Base-by-base conservation (phyloP, 2,888 invertebrate genomes). In the Andrena bicolor region DNA sequence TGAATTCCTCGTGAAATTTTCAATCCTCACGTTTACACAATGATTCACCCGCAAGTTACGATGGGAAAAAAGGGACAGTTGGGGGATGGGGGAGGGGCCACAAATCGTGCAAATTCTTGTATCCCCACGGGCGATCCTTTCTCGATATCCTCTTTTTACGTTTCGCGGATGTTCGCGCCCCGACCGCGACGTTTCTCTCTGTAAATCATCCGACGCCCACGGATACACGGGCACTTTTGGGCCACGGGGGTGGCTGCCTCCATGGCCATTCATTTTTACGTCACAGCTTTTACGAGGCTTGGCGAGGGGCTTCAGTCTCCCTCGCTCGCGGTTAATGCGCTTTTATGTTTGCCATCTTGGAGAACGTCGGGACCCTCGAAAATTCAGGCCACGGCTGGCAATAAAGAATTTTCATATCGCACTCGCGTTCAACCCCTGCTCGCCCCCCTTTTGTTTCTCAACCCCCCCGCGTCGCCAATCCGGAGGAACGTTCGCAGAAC, bases 171-270 rank as follows among this genome's bases (percentile, higher is more conserved):
- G 77, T 77, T 73, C 73, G 63, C 78, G 64, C 56, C 30, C 30
- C 26, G 28, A 41, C 51, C 65, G 58, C 65, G 58, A 69, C 63
- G 53, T 68, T 73, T 73, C 26, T 58, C 71, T 56, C 81, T 49
- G 78, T 85, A 85, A 85, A 85, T 85, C 84, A 84, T 78, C 72
- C 58, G 51, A 51, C 49, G 16, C 72, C 77, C 56, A 58, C 76
- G 68, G 74, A 77, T 82, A 71, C 53, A 53, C 78, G 66, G 41
- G 41, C 61, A 61, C 74, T 82, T 79, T 85, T 68, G 74, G 70
- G 56, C 68, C 71, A 51, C 51, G 69, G 77, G 49, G 68, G 35
- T 30, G 66, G 71, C 63, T 56, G 35, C 61, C 58, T 65, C 56
- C 85, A 23, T 16, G 58, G 66, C 84, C 48, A 82, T 84, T 74